Evolutionary conservation across 2,888 invertebrate genomes (phyloP), one percentile per base, ranked within the genome.

Genomic region (Atrina japonica): DNA sequence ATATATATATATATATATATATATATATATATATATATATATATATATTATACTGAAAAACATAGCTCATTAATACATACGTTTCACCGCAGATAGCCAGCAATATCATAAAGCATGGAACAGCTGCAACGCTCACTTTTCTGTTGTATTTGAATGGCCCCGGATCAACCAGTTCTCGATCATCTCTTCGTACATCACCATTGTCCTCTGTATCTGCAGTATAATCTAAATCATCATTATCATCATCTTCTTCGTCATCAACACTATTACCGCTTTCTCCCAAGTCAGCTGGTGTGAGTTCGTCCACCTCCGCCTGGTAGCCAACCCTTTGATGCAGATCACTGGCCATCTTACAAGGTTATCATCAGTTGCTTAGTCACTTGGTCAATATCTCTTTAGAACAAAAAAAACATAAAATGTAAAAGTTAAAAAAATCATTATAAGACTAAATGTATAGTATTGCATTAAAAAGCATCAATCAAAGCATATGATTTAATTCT

Each of bases 21-120:
- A n/a, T n/a, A n/a, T n/a, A n/a, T n/a, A n/a, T n/a, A n/a, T n/a
- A n/a, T n/a, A n/a, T n/a, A n/a, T n/a, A n/a, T n/a, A n/a, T n/a
- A 25, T 14, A 23, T 53, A 29, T 1, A 53, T 53, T 2, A 53
- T 9, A 6, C 5, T 35, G 35, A 7, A 29, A 27, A 47, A 47
- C 0, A 27, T 27, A 27, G 27, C 25, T 5, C 23, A 50, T 16
- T 18, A 27, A 45, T 9, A 75, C 86, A 80, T 78, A 88, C 88
- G 82, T 77, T 80, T 88, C 88, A 49, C 88, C 88, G 43, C 82
- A 83, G 14, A 88, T 72, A 6, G 83, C 77, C n/a, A 88, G 52
- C 5, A 86, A 77, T 49, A 88, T 72, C 11, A 86, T 50, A 29
- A 86, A 75, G 49, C 85, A 84, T 14, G 87, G 87, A n/a, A 88